Evolutionary conservation across 2,888 invertebrate species (phyloP), one percentile per base, ranked within the genome.

Genomic region (Zygaena filipendulae): DNA sequence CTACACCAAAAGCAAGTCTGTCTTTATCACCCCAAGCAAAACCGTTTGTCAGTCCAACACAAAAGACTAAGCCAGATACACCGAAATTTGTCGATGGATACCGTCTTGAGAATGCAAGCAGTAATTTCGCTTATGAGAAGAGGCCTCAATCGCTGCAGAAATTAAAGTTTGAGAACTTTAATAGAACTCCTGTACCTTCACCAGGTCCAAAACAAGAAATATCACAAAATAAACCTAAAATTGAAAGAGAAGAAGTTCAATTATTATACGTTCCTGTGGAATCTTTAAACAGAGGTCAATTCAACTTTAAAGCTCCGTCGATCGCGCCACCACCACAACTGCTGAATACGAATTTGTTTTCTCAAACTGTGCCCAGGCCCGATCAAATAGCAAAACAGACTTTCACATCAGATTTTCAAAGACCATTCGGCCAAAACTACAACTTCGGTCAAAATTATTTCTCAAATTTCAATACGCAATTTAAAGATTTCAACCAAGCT

Each of bases 241-340:
- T 57, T 2, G 81, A 82, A 54, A 69, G 77, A 43, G 87, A 88
- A 59, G 86, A 88, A 62, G 87, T 92, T 0, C 92, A 92, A 51
- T 60, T 92, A 19, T 72, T 93, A 0, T 93, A 92, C 50, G 91
- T 93, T 0, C 92, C 92, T 3, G 81, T 91, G 12, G 91, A 93
- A 49, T 85, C 89, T 1, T 59, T 91, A 11, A 84, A 85, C 41
- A 59, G 64, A 42, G 80, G 79, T 5, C 70, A 72, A 38, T 74
- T 64, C 36, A 68, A 75, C 48, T 63, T 72, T 30, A 60, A 68
- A 39, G 63, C 45, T 30, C 67, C 71, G 3, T 23, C 61, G 11
- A 43, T 55, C 3, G 34, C 42, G 7, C 5, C 7, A 6, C 33
- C 43, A 13, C 40, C 66, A 2, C 68, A 71, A 30, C 33, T 62